Conservation (phyloP, 2,888 invertebrate species). For the Labia minor region DNA sequence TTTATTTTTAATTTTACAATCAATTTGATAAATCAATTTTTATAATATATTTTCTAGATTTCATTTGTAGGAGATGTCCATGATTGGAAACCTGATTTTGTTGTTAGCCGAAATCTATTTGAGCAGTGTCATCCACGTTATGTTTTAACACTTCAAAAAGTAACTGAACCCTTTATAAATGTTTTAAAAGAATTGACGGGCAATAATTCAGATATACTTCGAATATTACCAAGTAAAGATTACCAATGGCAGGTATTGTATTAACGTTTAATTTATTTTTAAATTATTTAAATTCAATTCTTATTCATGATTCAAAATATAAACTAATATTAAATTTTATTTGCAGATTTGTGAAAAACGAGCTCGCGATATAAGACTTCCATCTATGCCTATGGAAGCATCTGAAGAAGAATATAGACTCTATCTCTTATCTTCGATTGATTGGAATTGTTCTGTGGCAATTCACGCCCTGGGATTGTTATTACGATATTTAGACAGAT, state of each 20-base stretch:
- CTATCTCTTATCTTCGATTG: conserved; percentile 50
- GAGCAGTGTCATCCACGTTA: background rate
- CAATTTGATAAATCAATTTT: too few relatives aligned
- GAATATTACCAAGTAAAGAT: background rate
- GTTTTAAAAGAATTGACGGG: background rate
- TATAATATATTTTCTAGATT: too few relatives aligned
- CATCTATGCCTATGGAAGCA: conserved; percentile 43
- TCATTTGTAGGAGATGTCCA: background rate
- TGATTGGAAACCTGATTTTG: background rate
- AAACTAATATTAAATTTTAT: too few relatives aligned
- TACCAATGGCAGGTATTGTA: background rate
- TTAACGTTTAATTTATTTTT: background rate
- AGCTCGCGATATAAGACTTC: conserved; percentile 44
- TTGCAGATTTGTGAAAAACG: conserved; percentile 47
- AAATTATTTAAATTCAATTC: background rate
- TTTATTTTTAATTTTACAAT: too few relatives aligned
- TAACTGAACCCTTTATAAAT: background rate
- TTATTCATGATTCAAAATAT: too few relatives aligned
- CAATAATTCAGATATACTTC: background rate
- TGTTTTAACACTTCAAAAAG: background rate
- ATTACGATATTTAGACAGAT: background rate
- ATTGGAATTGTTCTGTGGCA: conserved; percentile 32
- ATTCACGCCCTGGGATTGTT: background rate
- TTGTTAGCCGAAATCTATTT: background rate
- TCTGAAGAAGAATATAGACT: conserved; percentile 44